A percentile compares a stretch with the other conserved stretches of the same genome.
Evolutionary conservation across 2,888 invertebrate genomes (phyloP).

Genomic region (Invenusta paracnida): DNA sequence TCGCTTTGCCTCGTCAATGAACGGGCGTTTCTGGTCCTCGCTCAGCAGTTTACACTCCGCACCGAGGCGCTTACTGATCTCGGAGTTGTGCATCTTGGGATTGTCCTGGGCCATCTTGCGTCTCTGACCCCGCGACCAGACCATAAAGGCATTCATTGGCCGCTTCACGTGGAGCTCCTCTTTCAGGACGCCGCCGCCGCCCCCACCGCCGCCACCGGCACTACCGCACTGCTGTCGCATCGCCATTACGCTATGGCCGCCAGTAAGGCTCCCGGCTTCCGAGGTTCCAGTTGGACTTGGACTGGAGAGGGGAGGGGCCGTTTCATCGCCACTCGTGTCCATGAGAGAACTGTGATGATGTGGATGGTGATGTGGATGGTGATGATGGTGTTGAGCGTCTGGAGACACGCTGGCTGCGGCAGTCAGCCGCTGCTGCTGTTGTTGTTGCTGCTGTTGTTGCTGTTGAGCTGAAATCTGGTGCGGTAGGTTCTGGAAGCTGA

Average conservation of each 20-base stretch:
- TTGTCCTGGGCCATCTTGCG: constrained; percentile 98
- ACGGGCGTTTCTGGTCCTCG: constrained; percentile 90
- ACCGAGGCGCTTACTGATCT: constrained; percentile 90
- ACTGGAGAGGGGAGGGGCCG: background rate
- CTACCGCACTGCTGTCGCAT: too few species aligned
- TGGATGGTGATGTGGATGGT: too few species aligned
- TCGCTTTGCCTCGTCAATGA: constrained; percentile 96
- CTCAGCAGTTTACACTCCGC: constrained; percentile 95
- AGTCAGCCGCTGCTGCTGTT: background rate
- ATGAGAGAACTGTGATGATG: background rate
- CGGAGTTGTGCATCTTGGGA: constrained; percentile 98
- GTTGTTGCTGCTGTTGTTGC: background rate
- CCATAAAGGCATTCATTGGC: constrained; percentile 99
- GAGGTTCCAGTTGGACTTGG: background rate
- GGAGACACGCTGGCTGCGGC: background rate
- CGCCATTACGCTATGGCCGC: background rate
- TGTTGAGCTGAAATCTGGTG: background rate
- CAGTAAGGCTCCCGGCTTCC: background rate
- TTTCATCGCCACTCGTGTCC: background rate
- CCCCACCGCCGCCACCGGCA: constrained; percentile 22
- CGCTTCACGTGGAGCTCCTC: constrained; percentile 69
- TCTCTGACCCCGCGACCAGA: constrained; percentile 93
- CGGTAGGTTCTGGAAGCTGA: background rate
- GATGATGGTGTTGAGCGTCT: too few species aligned
- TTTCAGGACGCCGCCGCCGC: background rate